Conservation (phyloP, 2,797 vertebrate species). For the Gallinago stenura region DNA sequence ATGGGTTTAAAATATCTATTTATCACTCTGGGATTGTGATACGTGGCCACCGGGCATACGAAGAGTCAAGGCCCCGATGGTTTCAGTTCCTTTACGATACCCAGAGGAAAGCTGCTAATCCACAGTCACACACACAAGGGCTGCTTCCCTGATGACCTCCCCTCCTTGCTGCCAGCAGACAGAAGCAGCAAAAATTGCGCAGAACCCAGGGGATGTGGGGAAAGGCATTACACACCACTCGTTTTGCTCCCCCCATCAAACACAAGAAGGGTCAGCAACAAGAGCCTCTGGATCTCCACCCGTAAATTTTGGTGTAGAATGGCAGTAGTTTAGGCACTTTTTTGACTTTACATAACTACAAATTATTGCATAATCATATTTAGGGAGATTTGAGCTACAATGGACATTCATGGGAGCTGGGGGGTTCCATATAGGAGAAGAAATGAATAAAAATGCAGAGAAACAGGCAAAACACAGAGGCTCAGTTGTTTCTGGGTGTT, state of each 20-base stretch:
- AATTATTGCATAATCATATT: not conserved
- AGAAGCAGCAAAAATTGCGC: not conserved
- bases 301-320: not conserved
- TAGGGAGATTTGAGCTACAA: rapidly evolving
- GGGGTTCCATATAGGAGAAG: not conserved
- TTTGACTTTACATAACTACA: not conserved
- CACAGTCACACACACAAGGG: not conserved
- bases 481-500: not conserved
- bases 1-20: not conserved
- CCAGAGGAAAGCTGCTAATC: not conserved
- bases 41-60: rapidly evolving
- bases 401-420: not conserved
- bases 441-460: not conserved
- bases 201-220: not conserved
- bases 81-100: not conserved
- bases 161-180: not conserved
- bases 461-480: not conserved
- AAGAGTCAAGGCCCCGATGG: rapidly evolving
- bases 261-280: not conserved
- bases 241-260: not conserved
- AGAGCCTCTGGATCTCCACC: not conserved
- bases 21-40: not conserved
- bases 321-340: not conserved
- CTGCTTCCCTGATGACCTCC: not conserved
- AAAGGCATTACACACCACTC: not conserved